Evolutionary conservation across 2,797 vertebrate genomes (phyloP), one percentile per base, ranked within the genome.

Genomic region (Brachyalestes nurse): DNA sequence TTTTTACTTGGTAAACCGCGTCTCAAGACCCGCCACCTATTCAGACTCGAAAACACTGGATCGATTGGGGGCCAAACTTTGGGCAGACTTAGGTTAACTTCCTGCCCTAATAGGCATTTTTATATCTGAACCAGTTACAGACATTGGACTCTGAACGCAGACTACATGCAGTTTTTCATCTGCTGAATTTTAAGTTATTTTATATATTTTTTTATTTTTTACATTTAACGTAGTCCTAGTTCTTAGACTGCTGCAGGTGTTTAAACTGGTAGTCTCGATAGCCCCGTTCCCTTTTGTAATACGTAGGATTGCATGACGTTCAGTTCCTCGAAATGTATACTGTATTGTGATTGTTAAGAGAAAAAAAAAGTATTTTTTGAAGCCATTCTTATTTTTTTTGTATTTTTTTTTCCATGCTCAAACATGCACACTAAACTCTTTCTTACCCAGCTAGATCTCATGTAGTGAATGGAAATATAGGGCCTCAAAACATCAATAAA

Each of bases 401-500:
- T 81, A 83, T 72, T 51, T 16, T 73, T 73, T 71, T 86, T 86
- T 34, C 34, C 86, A 78, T 81, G 82, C 82, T 81, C 84, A 89
- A 83, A 84, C 74, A 79, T 84, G 61, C 88, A 64, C 89, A 86
- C 62, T 84, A 13, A 89, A 87, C 82, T 91, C 82, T 42, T 81
- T 76, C 83, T 84, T 79, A 86, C 84, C 67, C 79, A 67, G 78
- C 84, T 75, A 79, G 79, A 83, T 72, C 86, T 83, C 81, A 76
- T 89, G 85, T 93, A 90, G 85, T 88, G 62, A 87, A 83, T 83
- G 66, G 79, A 87, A 64, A 86, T 79, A 85, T 89, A 91, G 85
- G 88, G 83, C 87, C 86, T 88, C 81, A 34, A 82, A 87, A 79
- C 86, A 88, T 87, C 82, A 93, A 93, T 94, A 94, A 93, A 94